These are phyloP conservation scores for Pterostichus madidus DNA, from an alignment of 2,888 invertebrate genomes.

Conservation along the genomic window DNA sequence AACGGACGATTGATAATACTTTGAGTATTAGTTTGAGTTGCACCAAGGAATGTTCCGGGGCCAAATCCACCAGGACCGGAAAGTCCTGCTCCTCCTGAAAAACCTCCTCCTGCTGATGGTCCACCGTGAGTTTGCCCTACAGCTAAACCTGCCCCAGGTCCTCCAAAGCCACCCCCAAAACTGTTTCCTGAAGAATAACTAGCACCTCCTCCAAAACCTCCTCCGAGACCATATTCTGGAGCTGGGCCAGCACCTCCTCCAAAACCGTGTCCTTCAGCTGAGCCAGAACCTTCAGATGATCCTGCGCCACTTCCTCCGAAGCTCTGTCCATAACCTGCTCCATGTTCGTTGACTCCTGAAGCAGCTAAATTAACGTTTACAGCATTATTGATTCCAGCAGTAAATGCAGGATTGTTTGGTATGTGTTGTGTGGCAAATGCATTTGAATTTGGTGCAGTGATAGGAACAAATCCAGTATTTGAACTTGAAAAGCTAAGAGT, in stretches of 20 bases:
- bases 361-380: not conserved
- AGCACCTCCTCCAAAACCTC: not conserved
- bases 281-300: not conserved
- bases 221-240: not conserved
- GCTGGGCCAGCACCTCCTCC: not conserved
- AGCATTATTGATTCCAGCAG: not conserved
- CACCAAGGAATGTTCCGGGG: not conserved
- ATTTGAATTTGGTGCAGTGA: slow-evolving; percentile 1
- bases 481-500: slow-evolving; percentile 13
- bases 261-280: not conserved
- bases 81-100: slow-evolving; percentile 10
- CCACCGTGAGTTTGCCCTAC: not conserved
- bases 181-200: not conserved
- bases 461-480: not conserved
- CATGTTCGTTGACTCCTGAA: too few relatives aligned
- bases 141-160: not conserved
- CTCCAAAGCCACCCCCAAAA: not conserved
- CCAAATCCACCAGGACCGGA: slow-evolving; percentile 17
- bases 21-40: slow-evolving; percentile 17
- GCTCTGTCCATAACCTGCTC: not conserved
- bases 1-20: slow-evolving; percentile 2
- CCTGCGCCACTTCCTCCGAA: not conserved
- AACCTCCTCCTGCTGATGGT: not conserved
- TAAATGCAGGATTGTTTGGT: not conserved
- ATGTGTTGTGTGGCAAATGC: not conserved